Base-by-base conservation (phyloP, 2,888 invertebrate species). In the Dromius quadrimaculatus region DNA sequence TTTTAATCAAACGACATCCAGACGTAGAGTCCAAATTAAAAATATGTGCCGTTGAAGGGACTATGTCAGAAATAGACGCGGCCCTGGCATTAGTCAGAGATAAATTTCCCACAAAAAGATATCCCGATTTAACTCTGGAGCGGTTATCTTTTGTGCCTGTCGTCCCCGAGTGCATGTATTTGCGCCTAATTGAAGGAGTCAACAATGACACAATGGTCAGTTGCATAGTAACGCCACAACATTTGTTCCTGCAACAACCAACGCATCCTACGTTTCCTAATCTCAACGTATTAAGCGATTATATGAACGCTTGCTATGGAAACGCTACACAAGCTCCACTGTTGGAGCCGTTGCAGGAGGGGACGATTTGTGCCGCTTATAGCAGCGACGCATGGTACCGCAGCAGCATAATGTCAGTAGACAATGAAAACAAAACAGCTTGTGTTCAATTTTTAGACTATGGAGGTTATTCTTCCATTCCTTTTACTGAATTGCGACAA, bases 191-290 rank as follows among this genome's bases (percentile, higher is more conserved):
- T 77, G 95, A 95, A 82, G 94, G 93, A 57, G 92, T 97, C 64
- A 93, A 94, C 81, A 95, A 96, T 79, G 98, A 98, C 84, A 94
- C 97, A 20, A 89, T 92, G 73, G 88, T 98, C 77, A 94, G 94
- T 79, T 91, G 93, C 77, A 88, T 97, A 79, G 90, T 95, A 74
- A 89, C 90, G 74, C 93, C 95, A 62, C 92, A 92, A 43, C 95
- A 96, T 81, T 87, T 98, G 80, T 98, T 98, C 85, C 87, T 99
- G 71, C 98, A 98, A 82, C 93, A 97, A 82, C 97, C 96, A 1
- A 90, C 95, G 71, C 98, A 98, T 85, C 97, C 98, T 3, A 91
- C 96, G 45, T 96, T 92, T 85, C 92, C 93, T 13, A 90, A 91
- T 71, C 87, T 98, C 76, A 89, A 91, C 78, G 85, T 91, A 72